Evolutionary conservation across 2,888 invertebrate genomes (phyloP), one percentile per base, ranked within the genome.

Genomic region (Ganaspis brasiliensis): DNA sequence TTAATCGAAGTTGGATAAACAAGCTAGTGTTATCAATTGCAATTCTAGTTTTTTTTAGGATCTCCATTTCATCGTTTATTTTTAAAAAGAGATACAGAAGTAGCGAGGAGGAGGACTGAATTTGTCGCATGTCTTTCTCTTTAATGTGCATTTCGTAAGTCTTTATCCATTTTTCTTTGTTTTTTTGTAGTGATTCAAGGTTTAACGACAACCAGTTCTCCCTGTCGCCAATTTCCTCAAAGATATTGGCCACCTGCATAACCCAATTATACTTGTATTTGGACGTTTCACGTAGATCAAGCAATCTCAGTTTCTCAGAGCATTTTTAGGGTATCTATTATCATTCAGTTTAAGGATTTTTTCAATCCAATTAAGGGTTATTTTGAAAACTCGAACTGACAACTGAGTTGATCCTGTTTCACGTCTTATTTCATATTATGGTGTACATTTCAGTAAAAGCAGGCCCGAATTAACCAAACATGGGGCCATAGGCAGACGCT

Each of bases 211-310:
- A 12, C 45, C 14, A 45, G n/a, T 12, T 14, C 45, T 45, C 45
- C 45, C 45, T n/a, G 14, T 45, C 45, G n/a, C 45, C 45, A 45
- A 45, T 14, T n/a, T 45, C 45, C 45, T 45, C 45, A 45, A 45
- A 45, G n/a, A 45, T 45, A 45, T n/a, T 45, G 45, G 14, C 45
- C n/a, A 45, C 3, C 10, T 45, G 45, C 3, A 12, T 14, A 12
- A n/a, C 14, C 45, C 45, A 45, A 4, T 45, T 45, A 45, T 14
- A 45, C n/a, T 4, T 45, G n/a, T 14, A 45, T 45, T 45, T 45
- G 3, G 12, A 14, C n/a, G 8, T 45, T 45, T 45, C 45, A 12
- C 10, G 0, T 14, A n/a, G 1, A 4, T 45, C n/a, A 12, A 45
- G n/a, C 12, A n/a, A 12, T 12, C 14, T 45, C 45, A 45, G 45